phyloP scores from a whole-genome alignment of 2,888 invertebrate genomes.

The Aleiodes testaceus region DNA sequence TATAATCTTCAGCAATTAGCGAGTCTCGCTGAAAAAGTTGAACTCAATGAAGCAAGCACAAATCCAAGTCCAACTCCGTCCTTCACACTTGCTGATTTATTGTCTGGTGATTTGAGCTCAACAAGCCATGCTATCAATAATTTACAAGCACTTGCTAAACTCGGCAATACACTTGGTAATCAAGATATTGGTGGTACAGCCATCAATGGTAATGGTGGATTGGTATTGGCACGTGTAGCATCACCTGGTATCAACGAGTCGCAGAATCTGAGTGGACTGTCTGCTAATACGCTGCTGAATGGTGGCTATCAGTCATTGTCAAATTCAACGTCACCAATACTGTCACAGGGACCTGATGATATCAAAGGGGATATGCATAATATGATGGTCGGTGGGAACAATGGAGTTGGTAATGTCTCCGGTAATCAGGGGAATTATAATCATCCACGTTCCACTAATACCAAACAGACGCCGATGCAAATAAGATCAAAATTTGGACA shows the following conservation, averaged over 20 bases:
- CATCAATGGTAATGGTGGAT: slow-evolving; percentile 73
- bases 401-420: slow-evolving; percentile 42
- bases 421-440: slow-evolving; percentile 64
- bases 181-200: slow-evolving; percentile 74
- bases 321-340: slow-evolving; percentile 78
- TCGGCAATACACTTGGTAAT: slow-evolving; percentile 76
- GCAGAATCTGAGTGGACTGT: slow-evolving; percentile 60
- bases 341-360: slow-evolving; percentile 73
- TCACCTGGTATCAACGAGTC: slow-evolving; percentile 77
- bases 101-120: slow-evolving; percentile 81
- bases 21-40: slow-evolving; percentile 83
- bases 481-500: slow-evolving; percentile 95
- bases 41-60: slow-evolving; percentile 69
- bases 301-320: slow-evolving; percentile 75
- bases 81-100: slow-evolving; percentile 85
- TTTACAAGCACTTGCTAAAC: slow-evolving; percentile 90
- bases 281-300: slow-evolving; percentile 72
- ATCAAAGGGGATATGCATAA: slow-evolving; percentile 70
- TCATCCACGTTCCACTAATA: slow-evolving; percentile 65
- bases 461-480: slow-evolving; percentile 88
- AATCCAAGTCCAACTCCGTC: slow-evolving; percentile 78
- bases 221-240: slow-evolving; percentile 76
- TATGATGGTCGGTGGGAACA: slow-evolving; percentile 65
- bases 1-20: slow-evolving; percentile 90
- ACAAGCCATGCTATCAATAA: slow-evolving; percentile 88